A percentile compares a stretch with the other conserved stretches of the same genome.
Evolutionary conservation across 2,888 invertebrate species (phyloP).

Genomic region (Sthenelais limicola): DNA sequence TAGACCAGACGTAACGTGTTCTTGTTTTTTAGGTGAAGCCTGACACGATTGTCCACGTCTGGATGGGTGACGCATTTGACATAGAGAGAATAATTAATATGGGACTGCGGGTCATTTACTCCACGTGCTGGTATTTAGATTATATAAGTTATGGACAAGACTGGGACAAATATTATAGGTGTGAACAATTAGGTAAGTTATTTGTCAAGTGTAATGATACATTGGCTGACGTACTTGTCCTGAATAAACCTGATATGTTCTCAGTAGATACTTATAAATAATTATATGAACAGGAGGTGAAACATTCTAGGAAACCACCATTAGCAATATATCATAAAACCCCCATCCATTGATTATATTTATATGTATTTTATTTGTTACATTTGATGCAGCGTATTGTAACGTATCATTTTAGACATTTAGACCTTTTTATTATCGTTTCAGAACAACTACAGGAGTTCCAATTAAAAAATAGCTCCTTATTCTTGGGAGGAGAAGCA

Average conservation of each 20-base stretch:
- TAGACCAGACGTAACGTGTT: too few relatives aligned
- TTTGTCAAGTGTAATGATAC: not conserved
- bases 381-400: too few relatives aligned
- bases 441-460: constrained; percentile 47
- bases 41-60: constrained; percentile 86
- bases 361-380: too few relatives aligned
- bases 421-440: not conserved
- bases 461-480: constrained; percentile 47
- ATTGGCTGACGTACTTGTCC: not conserved
- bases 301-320: too few relatives aligned
- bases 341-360: too few relatives aligned
- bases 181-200: constrained; percentile 64
- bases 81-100: constrained; percentile 74
- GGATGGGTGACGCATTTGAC: constrained; percentile 75
- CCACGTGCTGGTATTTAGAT: constrained; percentile 91
- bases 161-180: constrained; percentile 72
- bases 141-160: constrained; percentile 77
- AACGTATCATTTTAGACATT: too few relatives aligned
- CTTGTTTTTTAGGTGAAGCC: constrained; percentile 56
- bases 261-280: too few relatives aligned
- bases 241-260: too few relatives aligned
- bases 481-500: constrained; percentile 88
- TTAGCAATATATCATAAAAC: too few relatives aligned
- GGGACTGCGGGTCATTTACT: constrained; percentile 80
- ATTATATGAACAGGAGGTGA: too few relatives aligned